Conservation (phyloP, 2,113 vertebrate species). For the Oreochromis niloticus region DNA sequence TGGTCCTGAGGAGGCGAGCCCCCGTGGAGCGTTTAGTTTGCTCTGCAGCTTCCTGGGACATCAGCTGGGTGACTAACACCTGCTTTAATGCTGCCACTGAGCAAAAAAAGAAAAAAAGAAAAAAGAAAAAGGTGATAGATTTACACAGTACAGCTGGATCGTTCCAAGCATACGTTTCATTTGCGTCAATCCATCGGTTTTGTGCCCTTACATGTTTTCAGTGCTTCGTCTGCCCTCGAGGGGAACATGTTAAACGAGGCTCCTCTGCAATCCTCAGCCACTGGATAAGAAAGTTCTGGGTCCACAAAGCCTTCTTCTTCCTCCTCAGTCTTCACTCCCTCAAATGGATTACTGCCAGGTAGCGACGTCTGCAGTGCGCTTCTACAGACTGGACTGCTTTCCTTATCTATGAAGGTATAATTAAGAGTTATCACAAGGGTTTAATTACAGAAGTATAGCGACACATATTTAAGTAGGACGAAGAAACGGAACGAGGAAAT, state of each 20-base stretch:
- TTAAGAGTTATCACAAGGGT: neutral
- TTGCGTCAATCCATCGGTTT: neutral
- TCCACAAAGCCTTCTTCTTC: constrained; percentile 53
- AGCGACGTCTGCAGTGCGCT: constrained; percentile 14
- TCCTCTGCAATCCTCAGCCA: constrained; percentile 38
- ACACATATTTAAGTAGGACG: neutral
- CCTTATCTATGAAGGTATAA: constrained; percentile 57
- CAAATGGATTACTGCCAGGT: constrained; percentile 50
- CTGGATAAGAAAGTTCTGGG: constrained; percentile 54
- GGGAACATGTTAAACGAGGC: constrained; percentile 51
- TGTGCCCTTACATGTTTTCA: constrained; percentile 69
- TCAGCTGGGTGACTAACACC: constrained; percentile 74
- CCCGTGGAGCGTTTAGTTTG: constrained; percentile 56
- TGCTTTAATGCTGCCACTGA: constrained; percentile 75
- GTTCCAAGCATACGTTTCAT: no score
- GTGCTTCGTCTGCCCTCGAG: constrained; percentile 71
- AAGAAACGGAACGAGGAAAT: neutral
- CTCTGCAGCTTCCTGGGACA: constrained; percentile 69
- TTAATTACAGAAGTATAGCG: neutral
- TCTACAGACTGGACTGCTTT: constrained; percentile 36
- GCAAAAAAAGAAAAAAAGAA: neutral
- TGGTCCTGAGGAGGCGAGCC: constrained; percentile 72
- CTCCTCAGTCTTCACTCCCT: constrained; percentile 49
- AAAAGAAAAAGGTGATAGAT: neutral
- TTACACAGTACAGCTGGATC: neutral